phyloP scores from a whole-genome alignment of 2,113 vertebrate species.

The Indicator indicator region DNA sequence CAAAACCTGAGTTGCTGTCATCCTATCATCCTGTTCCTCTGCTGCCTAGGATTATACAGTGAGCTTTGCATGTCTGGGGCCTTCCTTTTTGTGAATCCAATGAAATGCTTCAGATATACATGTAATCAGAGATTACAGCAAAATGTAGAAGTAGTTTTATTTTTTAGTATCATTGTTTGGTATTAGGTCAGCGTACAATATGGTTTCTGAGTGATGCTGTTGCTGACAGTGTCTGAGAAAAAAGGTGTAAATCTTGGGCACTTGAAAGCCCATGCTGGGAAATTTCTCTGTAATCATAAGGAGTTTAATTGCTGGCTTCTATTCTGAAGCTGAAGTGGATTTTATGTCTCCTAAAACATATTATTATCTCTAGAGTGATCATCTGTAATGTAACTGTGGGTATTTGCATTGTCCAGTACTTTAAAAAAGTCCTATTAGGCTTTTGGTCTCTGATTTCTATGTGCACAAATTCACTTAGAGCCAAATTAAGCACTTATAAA shows the following conservation, averaged over 20 bases:
- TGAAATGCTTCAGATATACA: fast-evolving
- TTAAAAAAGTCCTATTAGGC: neutral
- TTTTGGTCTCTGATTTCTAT: neutral
- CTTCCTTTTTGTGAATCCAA: neutral
- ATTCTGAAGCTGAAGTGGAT: neutral
- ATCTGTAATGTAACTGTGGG: neutral
- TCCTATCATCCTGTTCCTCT: neutral
- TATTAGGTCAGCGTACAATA: neutral
- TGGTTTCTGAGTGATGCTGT: neutral
- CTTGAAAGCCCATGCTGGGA: neutral
- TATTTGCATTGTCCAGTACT: neutral
- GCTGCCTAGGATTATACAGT: neutral
- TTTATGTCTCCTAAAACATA: neutral
- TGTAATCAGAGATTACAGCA: neutral
- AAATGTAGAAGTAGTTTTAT: neutral
- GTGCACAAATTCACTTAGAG: neutral
- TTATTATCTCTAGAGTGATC: neutral
- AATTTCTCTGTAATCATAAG: neutral
- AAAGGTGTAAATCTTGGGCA: neutral
- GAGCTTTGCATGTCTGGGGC: neutral
- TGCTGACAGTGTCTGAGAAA: neutral
- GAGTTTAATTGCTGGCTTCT: neutral
- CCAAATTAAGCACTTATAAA: neutral
- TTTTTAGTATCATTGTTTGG: neutral
- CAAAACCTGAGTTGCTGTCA: neutral